Evolutionary conservation across 2,888 invertebrate species (phyloP).

Genomic region (Endotricha flammealis): DNA sequence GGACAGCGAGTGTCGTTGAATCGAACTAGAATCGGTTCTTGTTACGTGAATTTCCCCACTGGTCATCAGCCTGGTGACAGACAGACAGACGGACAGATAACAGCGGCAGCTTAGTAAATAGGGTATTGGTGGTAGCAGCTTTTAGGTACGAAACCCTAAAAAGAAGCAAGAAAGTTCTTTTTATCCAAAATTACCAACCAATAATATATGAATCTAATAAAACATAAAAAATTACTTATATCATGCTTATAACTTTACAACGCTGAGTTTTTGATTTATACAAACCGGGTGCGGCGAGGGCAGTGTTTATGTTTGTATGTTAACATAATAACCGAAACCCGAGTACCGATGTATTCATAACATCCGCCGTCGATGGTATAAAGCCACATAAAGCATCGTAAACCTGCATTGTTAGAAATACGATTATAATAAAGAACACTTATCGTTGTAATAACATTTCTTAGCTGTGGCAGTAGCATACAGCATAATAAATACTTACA

Average conservation of each 20-base stretch:
- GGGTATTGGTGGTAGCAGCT: too few species aligned
- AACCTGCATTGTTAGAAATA: conserved; percentile 48
- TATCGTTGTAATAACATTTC: conserved; percentile 30
- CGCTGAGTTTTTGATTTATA: conserved; percentile 24
- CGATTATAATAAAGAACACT: conserved; percentile 47
- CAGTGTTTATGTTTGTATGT: conserved; percentile 26
- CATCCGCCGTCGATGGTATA: conserved; percentile 40
- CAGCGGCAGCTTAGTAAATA: too few species aligned
- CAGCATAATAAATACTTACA: too few species aligned
- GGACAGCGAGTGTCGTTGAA: too few species aligned
- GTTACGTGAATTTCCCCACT: too few species aligned
- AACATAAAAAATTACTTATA: not conserved
- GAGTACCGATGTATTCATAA: conserved; percentile 48
- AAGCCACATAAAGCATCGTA: conserved; percentile 39
- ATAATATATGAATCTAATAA: too few species aligned
- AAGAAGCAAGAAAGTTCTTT: too few species aligned
- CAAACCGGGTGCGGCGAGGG: conserved; percentile 13
- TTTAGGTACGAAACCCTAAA: too few species aligned
- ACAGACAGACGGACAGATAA: too few species aligned
- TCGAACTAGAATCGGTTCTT: too few species aligned
- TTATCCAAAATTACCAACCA: too few species aligned
- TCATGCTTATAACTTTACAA: conserved; percentile 7
- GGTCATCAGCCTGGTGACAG: too few species aligned
- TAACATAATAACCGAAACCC: conserved; percentile 33
- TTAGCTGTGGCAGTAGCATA: not conserved